Evolutionary conservation across 2,797 vertebrate species (phyloP).

Genomic region (Xenopus petersii): DNA sequence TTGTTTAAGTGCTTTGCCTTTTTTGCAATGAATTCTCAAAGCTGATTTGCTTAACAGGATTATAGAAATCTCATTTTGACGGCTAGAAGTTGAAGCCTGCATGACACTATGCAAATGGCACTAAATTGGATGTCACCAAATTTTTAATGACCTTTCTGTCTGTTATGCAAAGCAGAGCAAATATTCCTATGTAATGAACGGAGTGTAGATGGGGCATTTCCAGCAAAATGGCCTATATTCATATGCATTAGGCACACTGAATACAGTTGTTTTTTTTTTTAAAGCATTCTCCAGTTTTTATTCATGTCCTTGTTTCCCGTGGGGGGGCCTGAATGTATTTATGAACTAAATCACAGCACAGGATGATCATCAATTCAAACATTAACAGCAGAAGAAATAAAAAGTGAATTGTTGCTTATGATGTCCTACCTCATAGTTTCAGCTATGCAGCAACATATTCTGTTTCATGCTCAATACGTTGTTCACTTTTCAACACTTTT

Average conservation of each 20-base stretch:
- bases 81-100: conserved; percentile 28
- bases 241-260: conserved; percentile 16
- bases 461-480: no score
- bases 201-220: conserved; percentile 9
- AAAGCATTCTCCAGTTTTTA: neutral
- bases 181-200: conserved; percentile 10
- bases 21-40: conserved; percentile 32
- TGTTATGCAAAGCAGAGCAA: conserved; percentile 43
- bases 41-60: conserved; percentile 43
- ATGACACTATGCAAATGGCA: conserved; percentile 44
- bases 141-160: conserved; percentile 45
- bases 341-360: neutral
- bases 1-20: conserved; percentile 39
- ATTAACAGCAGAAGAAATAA: no score
- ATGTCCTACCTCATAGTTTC: no score
- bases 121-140: conserved; percentile 32
- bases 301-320: neutral
- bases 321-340: neutral
- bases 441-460: no score
- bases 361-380: neutral
- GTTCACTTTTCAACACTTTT: no score
- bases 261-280: neutral
- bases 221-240: conserved; percentile 8
- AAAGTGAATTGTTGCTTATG: no score
- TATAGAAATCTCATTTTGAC: conserved; percentile 43